Evolutionary conservation across 2,888 invertebrate genomes (phyloP), one percentile per base, ranked within the genome.

Genomic region (Periphyllus acericola): DNA sequence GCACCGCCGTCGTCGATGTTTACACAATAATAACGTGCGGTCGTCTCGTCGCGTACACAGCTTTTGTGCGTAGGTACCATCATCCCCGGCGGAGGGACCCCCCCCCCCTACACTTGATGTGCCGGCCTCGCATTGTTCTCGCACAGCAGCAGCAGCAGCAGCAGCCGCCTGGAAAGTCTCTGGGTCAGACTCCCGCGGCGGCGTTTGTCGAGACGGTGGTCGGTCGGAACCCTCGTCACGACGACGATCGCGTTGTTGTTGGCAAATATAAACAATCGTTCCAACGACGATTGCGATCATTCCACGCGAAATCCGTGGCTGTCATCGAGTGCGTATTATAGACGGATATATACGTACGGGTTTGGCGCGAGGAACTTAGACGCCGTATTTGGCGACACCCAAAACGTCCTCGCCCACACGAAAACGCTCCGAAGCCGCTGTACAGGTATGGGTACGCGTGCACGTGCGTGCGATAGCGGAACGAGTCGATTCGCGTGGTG

Each of bases 21-120:
- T 82, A 68, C 81, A 82, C 81, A 66, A 82, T 71, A n/a, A 60
- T n/a, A 36, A 34, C 68, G 81, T n/a, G 66, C 4, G 66, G 80
- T 29, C 36, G 34, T 40, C 46, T 46, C 83, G 83, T 40, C 21
- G 29, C n/a, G 17, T 34, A 14, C 46, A 68, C 8, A 60, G 74
- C 75, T 75, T 66, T 75, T 40, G 55, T 68, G 25, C 21, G 19
- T 36, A 40, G 19, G 25, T 17, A 6, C 1, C 19, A 29, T n/a
- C 21, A 3, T 71, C 3, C 32, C 72, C 46, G 32, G 66, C 80
- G 6, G 14, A 19, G 34, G 60, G 66, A 19, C 25, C 82, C 52
- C 52, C 32, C 40, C 25, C 52, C 25, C 82, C 52, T 36, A 21
- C 68, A 14, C 55, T 60, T 5, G 19, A 25, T 25, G 4, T 14